Evolutionary conservation across 2,113 vertebrate species (phyloP).

Genomic region (Catharus fuscescens): DNA sequence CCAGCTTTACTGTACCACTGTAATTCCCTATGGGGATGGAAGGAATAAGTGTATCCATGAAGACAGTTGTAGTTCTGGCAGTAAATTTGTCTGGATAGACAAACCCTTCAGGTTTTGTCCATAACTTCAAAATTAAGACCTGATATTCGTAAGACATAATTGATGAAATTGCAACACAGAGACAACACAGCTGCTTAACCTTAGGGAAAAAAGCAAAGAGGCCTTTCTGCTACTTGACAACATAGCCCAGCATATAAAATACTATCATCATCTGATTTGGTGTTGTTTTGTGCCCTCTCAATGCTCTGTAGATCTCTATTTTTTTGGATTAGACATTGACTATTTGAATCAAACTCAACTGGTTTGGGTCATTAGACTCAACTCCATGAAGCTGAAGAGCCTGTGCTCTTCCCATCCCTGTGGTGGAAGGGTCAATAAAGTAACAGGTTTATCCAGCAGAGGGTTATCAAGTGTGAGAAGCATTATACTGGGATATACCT

Average conservation of each 20-base stretch:
- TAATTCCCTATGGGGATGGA: constrained; percentile 47
- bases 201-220: not conserved
- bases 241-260: not conserved
- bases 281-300: not conserved
- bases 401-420: not conserved
- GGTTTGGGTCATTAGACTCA: not conserved
- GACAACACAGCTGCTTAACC: not conserved
- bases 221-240: not conserved
- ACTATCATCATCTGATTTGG: rapidly evolving
- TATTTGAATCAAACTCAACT: not conserved
- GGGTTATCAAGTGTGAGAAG: not conserved
- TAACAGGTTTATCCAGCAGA: not conserved
- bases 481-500: not conserved
- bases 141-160: not conserved
- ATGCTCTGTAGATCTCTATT: not conserved
- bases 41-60: not conserved
- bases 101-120: constrained; percentile 1
- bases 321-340: not conserved
- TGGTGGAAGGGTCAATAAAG: not conserved
- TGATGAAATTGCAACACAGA: not conserved
- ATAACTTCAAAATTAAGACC: constrained; percentile 18
- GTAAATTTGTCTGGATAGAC: constrained; percentile 37
- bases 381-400: not conserved
- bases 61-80: constrained; percentile 1
- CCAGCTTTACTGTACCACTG: not conserved